Evolutionary conservation across 2,888 invertebrate genomes (phyloP).

Genomic region (Macaria notata): DNA sequence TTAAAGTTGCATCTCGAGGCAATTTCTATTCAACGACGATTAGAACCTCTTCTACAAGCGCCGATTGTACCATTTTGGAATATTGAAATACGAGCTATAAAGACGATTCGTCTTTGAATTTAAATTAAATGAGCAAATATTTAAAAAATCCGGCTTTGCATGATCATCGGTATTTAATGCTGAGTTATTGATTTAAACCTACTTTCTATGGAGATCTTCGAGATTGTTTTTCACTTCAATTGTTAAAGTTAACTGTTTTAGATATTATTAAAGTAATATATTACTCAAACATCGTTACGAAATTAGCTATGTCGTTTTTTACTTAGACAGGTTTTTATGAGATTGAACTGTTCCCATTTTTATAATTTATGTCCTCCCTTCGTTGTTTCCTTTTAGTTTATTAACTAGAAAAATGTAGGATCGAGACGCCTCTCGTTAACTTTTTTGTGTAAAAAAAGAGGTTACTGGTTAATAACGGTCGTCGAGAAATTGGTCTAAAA

Average conservation of each 20-base stretch:
- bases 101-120: conserved; percentile 55
- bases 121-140: conserved; percentile 62
- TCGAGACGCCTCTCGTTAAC: conserved; percentile 58
- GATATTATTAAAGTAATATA: too few species aligned
- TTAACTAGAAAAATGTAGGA: conserved; percentile 41
- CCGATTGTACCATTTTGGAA: conserved; percentile 48
- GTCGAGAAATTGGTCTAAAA: conserved; percentile 68
- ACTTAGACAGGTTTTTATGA: too few species aligned
- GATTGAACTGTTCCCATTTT: too few species aligned
- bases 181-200: conserved; percentile 24
- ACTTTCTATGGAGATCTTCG: neutral
- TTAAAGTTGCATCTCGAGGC: conserved; percentile 43
- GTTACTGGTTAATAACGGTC: conserved; percentile 72
- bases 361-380: too few species aligned
- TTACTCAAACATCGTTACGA: too few species aligned
- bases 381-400: conserved; percentile 41
- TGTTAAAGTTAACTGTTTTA: conserved; percentile 6
- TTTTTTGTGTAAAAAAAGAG: conserved; percentile 59
- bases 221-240: neutral
- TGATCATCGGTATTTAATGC: conserved; percentile 20
- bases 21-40: conserved; percentile 68
- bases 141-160: conserved; percentile 31
- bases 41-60: conserved; percentile 55
- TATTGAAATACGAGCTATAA: conserved; percentile 54
- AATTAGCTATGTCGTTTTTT: too few species aligned